Evolutionary conservation across 2,888 invertebrate species (phyloP).

Genomic region (Drosophila ustulata): DNA sequence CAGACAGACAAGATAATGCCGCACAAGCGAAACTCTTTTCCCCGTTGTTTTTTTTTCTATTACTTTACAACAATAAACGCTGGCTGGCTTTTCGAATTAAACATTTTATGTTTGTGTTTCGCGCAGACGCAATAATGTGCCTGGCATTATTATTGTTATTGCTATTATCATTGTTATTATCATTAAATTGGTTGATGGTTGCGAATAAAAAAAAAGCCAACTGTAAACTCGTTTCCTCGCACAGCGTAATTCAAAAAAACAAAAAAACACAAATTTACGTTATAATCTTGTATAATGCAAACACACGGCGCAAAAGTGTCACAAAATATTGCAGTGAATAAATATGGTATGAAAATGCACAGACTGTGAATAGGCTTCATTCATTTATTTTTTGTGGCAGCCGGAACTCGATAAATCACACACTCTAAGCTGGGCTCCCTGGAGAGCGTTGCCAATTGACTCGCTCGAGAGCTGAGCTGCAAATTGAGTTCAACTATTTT

Average conservation of each 20-base stretch:
- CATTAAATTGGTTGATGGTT: conserved; percentile 25
- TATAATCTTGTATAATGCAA: conserved; percentile 40
- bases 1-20: conserved; percentile 21
- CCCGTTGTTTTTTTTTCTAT: conserved; percentile 23
- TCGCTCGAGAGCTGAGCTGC: conserved; percentile 22
- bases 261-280: not conserved
- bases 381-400: conserved; percentile 9
- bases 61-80: conserved; percentile 14
- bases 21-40: conserved; percentile 38
- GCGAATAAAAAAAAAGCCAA: conserved; percentile 8
- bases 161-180: conserved; percentile 11
- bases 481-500: conserved; percentile 41
- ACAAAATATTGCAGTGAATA: conserved; percentile 19
- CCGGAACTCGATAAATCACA: conserved; percentile 38
- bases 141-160: conserved; percentile 11
- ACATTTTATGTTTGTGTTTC: conserved; percentile 35
- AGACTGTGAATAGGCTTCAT: conserved; percentile 17
- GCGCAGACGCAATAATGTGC: conserved; percentile 21
- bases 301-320: conserved; percentile 7
- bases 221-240: conserved; percentile 31
- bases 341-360: conserved; percentile 7
- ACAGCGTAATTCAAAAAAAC: not conserved
- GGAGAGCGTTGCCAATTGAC: conserved; percentile 27
- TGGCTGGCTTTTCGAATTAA: conserved; percentile 28
- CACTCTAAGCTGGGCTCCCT: conserved; percentile 7